A percentile compares a stretch with the other conserved stretches of the same genome.
These are phyloP conservation scores for Malurus elegans DNA, from an alignment of 2,113 vertebrate genomes.

Conservation along the genomic window DNA sequence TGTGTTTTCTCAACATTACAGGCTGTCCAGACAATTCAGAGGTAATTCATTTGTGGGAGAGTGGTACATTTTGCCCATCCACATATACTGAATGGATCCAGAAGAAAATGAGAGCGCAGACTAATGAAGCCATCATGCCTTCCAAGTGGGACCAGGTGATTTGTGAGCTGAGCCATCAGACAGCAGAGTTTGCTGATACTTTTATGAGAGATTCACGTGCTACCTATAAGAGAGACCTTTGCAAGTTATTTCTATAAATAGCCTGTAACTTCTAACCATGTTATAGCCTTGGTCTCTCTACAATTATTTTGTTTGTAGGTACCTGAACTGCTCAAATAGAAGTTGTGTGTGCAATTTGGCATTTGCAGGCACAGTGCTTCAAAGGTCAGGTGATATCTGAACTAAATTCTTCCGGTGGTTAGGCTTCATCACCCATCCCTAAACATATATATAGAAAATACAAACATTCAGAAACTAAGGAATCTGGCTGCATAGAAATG, in stretches of 20 bases:
- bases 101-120: neutral
- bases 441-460: neutral
- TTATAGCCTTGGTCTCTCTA: neutral
- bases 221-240: neutral
- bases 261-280: neutral
- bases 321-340: neutral
- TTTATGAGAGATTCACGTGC: neutral
- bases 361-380: neutral
- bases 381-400: neutral
- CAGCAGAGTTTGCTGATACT: neutral
- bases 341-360: neutral
- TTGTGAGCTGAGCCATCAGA: neutral
- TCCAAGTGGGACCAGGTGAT: neutral
- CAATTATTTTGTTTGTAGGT: neutral
- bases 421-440: neutral
- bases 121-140: neutral
- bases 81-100: neutral
- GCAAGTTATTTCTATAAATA: neutral
- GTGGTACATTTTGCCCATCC: neutral
- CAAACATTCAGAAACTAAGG: neutral
- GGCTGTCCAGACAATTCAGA: neutral
- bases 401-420: neutral
- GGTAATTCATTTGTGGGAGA: neutral
- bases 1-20: neutral
- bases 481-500: neutral